A percentile compares a stretch with the other conserved stretches of the same genome.
Evolutionary conservation across 2,888 invertebrate species (phyloP).

Genomic region (Yponomeuta plumbellus): DNA sequence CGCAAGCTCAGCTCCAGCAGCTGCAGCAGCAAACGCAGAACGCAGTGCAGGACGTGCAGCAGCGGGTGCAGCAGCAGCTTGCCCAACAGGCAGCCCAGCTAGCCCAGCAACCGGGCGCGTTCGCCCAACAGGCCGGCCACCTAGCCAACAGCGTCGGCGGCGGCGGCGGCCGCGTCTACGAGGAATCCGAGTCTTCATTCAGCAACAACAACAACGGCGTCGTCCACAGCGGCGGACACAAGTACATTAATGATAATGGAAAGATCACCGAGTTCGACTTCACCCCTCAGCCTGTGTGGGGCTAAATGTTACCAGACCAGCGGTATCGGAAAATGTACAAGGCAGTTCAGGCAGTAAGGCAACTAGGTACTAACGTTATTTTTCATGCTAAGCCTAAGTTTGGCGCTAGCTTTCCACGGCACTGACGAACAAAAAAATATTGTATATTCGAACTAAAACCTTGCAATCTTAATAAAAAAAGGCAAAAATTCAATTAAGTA

Average conservation of each 20-base stretch:
- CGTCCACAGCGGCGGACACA: conserved; percentile 76
- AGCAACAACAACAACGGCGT: conserved; percentile 78
- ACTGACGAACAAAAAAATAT: too few relatives aligned
- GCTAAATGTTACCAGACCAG: background rate
- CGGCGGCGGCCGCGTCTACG: conserved; percentile 42
- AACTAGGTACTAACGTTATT: too few relatives aligned
- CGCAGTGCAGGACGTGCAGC: background rate
- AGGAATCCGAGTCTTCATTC: conserved; percentile 79
- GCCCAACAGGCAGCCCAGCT: background rate
- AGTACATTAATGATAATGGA: conserved; percentile 84
- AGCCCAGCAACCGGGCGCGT: background rate
- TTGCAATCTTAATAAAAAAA: too few relatives aligned
- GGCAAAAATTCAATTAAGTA: too few relatives aligned
- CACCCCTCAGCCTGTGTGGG: conserved; percentile 26
- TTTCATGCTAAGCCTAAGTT: too few relatives aligned
- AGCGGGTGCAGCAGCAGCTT: background rate
- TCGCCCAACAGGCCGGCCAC: background rate
- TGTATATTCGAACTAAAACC: too few relatives aligned
- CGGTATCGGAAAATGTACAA: background rate
- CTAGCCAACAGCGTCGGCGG: background rate
- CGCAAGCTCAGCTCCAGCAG: background rate
- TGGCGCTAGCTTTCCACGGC: too few relatives aligned
- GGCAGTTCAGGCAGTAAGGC: too few relatives aligned
- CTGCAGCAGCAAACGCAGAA: background rate
- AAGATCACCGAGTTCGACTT: conserved; percentile 76